These are phyloP conservation scores for Amazona finschi DNA, from an alignment of 2,797 vertebrate genomes.

Conservation along the genomic window DNA sequence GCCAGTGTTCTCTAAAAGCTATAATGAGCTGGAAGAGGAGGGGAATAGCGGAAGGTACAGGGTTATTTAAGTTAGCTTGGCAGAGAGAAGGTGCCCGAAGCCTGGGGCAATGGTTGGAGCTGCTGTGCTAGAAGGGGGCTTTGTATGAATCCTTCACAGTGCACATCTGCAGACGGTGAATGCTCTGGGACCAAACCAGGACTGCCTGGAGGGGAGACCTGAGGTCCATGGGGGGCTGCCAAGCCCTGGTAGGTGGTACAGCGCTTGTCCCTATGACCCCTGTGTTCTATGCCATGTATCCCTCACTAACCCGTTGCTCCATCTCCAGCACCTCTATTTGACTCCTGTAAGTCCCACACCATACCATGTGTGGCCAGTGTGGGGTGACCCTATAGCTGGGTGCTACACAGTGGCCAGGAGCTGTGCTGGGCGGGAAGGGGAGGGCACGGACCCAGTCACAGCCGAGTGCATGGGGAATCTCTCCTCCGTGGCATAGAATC, in stretches of 20 bases:
- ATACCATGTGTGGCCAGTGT: rapidly evolving
- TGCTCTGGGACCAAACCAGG: background rate
- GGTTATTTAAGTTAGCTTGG: constrained; percentile 27
- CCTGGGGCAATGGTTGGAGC: background rate
- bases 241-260: background rate
- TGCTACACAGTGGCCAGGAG: background rate
- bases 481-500: rapidly evolving
- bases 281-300: background rate
- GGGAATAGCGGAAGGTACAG: background rate
- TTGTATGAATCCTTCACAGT: background rate
- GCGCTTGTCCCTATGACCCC: rapidly evolving
- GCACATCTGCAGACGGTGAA: background rate
- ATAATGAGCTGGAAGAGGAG: constrained; percentile 42
- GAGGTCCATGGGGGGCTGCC: rapidly evolving
- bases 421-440: background rate
- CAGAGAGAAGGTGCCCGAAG: constrained; percentile 15
- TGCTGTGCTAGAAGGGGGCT: background rate
- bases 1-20: constrained; percentile 2
- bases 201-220: background rate
- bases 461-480: rapidly evolving
- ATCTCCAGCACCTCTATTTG: background rate
- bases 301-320: background rate
- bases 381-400: background rate
- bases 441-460: background rate
- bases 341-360: background rate